Evolutionary conservation across 2,888 invertebrate species (phyloP), one percentile per base, ranked within the genome.

Genomic region (Drosophila nr. perissopoda): DNA sequence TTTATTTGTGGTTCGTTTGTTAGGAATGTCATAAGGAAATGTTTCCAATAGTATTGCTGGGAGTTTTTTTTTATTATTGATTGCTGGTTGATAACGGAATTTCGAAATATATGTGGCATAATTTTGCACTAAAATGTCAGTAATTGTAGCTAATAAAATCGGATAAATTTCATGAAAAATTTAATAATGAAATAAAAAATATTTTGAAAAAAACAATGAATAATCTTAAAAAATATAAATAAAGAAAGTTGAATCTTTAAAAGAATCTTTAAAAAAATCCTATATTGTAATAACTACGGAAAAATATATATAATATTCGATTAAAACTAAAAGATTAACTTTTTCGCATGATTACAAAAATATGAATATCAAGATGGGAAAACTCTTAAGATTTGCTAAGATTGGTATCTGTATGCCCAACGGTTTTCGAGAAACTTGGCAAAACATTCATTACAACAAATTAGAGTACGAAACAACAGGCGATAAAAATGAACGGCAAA

Each of bases 391-490:
- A 79, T 77, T 79, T 65, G 59, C 48, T 62, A 49, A 29, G 63
- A 70, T 77, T 57, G 46, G 29, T 48, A 76, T 63, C 63, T 38
- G 40, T 46, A 29, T 36, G 34, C n/a, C 49, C 59, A 52, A 69
- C 49, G 49, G 51, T 62, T 79, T 58, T 36, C 42, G 52, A 40
- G 60, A 65, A 86, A 66, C 56, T 71, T 66, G 66, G 59, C 33
- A n/a, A 68, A 83, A 76, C 71, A 83, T 86, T 76, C 52, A 80
- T 83, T 70, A 61, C 40, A 81, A 83, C 83, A 89, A 83, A 89
- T 89, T 83, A 69, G 73, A 69, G 60, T 62, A 53, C 58, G 31
- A 61, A 69, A 73, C 71, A 74, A 69, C 59, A 62, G 57, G 65
- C 68, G 42, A 69, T 76, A 65, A 75, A 72, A 65, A 40, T 68